Base-by-base conservation (phyloP, 2,113 vertebrate species). In the Atherinomorus stipes region DNA sequence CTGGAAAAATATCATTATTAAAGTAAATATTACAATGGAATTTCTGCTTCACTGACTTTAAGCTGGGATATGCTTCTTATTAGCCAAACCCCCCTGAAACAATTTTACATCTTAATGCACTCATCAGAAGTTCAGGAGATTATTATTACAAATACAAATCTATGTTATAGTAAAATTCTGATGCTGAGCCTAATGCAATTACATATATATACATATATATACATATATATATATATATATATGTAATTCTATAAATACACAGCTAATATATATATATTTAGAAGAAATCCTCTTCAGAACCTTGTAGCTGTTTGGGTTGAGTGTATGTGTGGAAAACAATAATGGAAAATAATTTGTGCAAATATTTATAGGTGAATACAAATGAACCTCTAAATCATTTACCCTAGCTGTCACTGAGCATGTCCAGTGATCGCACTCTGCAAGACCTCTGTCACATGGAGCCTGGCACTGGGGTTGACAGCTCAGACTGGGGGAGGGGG, bases 1-100 rank as follows among this genome's bases (percentile, higher is more conserved):
- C 70, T 66, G 71, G 74, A 87, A 88, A 83, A 84, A 72, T 77
- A 78, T 40, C 57, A 83, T 77, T 74, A 76, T 71, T 64, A 73
- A 79, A 52, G 65, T 70, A 77, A 82, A 85, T 64, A 85, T 76
- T 53, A 63, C 59, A 23, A 15, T 60, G 80, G 80, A 82, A 80
- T 85, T 84, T 84, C 71, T 70, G 81, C 69, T 76, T 64, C 13
- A 1, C 23, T 73, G 66, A 71, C 69, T 76, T 73, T 16, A 62
- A 79, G 44, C 10, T 34, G 21, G 64, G 62, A 64, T 67, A 21
- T 26, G 52, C 38, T 60, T 25, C 19, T 4, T 78, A 52, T 77
- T 60, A 66, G 28, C 66, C 50, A 64, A 70, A 60, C 78, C 76
- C 68, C 66, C 44, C 13, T 58, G 62, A 88, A 84, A 56, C 58